Base-by-base conservation (phyloP, 2,113 vertebrate genomes). In the Poicephalus meyeri region DNA sequence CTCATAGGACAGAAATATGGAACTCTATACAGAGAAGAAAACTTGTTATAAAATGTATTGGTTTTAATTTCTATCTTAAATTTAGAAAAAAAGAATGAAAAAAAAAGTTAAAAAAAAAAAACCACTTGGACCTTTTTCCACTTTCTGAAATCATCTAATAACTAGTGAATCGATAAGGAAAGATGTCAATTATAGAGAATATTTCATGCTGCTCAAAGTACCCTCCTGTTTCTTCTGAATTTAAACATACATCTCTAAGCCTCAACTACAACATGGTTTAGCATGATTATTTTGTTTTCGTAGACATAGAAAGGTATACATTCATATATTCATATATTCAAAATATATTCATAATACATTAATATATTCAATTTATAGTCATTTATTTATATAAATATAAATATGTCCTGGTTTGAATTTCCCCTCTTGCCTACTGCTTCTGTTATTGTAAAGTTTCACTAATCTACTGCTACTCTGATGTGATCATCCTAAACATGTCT, bases 201-300 rank as follows among this genome's bases (percentile, higher is more conserved):
- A 46, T n/a, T 74, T 52, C 26, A 49, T 6, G 31, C 13, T 70
- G 3, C 33, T 87, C 0, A 0, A 64, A 65, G 11, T 29, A 49
- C 6, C 6, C 18, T 70, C 73, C 23, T 50, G 9, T 63, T 77
- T 16, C 11, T 81, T 47, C 10, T 44, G 12, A 65, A 58, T 73
- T 73, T 44, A n/a, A 70, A 37, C 15, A n/a, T 25, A 3, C 11
- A 88, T 37, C 31, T 33, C 19, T 61, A 79, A 68, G 15, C 5
- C 16, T 79, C 31, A 72, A 9, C 13, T 35, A 25, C 33, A 47
- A 21, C 41, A 64, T 4, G 2, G 17, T 53, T 69, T 64, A 64
- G 6, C 13, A 18, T 52, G 6, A 47, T n/a, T 56, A 44, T 55
- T 87, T 87, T 78, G 24, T 63, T 37, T 55, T 73, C 33, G 39